Evolutionary conservation across 2,797 vertebrate species (phyloP), one percentile per base, ranked within the genome.

Genomic region (Botia kubotai): DNA sequence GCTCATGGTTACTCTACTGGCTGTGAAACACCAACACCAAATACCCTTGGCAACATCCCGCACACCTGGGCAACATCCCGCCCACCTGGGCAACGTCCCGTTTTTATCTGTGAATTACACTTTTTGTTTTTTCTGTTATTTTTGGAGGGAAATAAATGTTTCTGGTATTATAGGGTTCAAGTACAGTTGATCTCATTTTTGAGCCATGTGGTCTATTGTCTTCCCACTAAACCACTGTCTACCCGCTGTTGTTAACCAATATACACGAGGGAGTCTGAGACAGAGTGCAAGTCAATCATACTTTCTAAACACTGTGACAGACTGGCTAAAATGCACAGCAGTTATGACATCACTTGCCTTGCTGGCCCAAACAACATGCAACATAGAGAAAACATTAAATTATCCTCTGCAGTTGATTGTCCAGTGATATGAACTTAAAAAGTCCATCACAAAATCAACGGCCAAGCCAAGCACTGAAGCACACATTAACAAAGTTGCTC

Each of bases 301-400:
- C 11, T 12, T 48, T 63, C 16, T 43, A 0, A 43, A 14, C 33
- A 21, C 12, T 21, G 29, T 5, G 33, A 39, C 39, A 39, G 39
- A 8, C 39, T 39, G 39, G 4, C 2, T 39, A 8, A 39, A 39
- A 39, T 39, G 36, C 16, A 10, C 0, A 8, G 2, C 10, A 39
- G 50, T 72, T 72, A 23, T 17, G 46, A 17, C 62, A 55, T 4
- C 62, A 76, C n/a, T 17, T 75, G 39, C 39, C 16, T n/a, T 29
- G 19, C 21, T 46, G 17, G 53, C 46, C 33, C 57, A 26, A 46
- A 46, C 71, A 73, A 13, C 19, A 46, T 16, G 71, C 55, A 17
- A 8, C 6, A 75, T 3, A 39, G 60, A 66, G 53, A 66, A 75
- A 21, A 65, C 62, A 55, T 55, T 12, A 67, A 7, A 23, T 67